Conservation (phyloP, 2,113 vertebrate genomes). For the Pluvianellus socialis region DNA sequence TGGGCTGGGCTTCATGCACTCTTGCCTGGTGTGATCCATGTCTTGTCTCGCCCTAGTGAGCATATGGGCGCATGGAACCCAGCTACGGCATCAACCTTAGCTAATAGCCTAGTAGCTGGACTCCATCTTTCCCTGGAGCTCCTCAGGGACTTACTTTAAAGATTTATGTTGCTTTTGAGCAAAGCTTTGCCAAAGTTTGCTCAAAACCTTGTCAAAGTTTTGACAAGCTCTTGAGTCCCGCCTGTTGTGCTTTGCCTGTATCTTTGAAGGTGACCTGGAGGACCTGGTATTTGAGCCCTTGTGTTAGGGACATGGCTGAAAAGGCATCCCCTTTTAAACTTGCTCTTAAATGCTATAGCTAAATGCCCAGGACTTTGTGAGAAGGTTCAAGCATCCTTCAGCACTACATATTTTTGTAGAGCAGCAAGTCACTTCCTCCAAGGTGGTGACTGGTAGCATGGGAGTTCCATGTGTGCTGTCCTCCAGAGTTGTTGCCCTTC, state of each 20-base stretch:
- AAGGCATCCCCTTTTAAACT: not conserved
- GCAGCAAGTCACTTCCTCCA: not conserved
- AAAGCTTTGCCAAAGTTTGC: not conserved
- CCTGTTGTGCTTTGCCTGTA: fast-evolving
- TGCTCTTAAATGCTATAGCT: not conserved
- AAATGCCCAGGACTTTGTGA: not conserved
- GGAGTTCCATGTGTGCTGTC: fast-evolving
- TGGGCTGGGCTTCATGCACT: fast-evolving
- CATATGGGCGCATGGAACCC: fast-evolving
- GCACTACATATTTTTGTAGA: not conserved
- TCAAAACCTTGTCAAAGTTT: not conserved
- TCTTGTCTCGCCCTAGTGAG: fast-evolving
- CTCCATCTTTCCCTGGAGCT: fast-evolving
- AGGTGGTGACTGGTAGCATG: not conserved
- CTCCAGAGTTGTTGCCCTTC: not conserved
- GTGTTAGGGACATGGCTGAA: fast-evolving
- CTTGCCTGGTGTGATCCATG: fast-evolving
- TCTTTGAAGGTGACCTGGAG: not conserved
- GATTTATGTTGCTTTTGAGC: not conserved
- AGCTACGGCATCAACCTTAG: fast-evolving
- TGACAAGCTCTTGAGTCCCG: fast-evolving
- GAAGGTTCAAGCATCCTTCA: not conserved
- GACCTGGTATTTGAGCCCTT: not conserved
- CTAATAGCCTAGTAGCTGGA: not conserved
- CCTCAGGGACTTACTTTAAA: not conserved